Evolutionary conservation across 1,140 invertebrate genomes (phyloP), one percentile per base, ranked within the genome.

Genomic region (Drosophila kurseongensis): DNA sequence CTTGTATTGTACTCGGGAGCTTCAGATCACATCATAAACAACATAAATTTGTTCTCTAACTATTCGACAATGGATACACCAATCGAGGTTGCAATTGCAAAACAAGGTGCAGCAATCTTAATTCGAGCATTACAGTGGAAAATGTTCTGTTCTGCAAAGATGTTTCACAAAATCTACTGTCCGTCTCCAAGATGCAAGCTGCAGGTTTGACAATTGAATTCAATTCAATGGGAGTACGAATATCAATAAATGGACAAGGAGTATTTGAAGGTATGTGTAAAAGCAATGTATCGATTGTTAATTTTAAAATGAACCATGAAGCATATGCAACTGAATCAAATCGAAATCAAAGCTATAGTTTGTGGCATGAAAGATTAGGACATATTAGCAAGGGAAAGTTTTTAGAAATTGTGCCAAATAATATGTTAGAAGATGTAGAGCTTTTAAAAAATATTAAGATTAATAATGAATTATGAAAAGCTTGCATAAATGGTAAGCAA

Each of bases 1-100:
- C 52, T 91, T 90, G 51, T 84, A 38, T 57, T 92, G 47, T 90
- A 91, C 42, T 91, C 88, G 9, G 90, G 90, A 42, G 90, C 91
- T 27, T 85, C 90, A 0, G 82, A 92, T 55, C 90, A 91, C 48
- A 61, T 92, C 6, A 81, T 90, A 57, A 92, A 89, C 41, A 72
- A 74, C 27, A 59, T 79, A 8, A 71, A 81, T 16, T 29, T 81
- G 38, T 83, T 91, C 13, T 23, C 27, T 27, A 69, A 80, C 23
- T 76, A 69, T 44, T 36, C 27, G 10, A 32, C 42, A 5, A 23
- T 77, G 57, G 40, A 56, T 10, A 27, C 14, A 1, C 57, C 58
- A 27, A 55, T 55, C 13, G 41, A 63, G n/a, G 51, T 48, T 40
- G 32, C 18, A 29, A 60, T 47, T 45, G 41, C 14, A 5, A 45